phyloP scores from a whole-genome alignment of 2,797 vertebrate species.

The Acanthiza pusilla region DNA sequence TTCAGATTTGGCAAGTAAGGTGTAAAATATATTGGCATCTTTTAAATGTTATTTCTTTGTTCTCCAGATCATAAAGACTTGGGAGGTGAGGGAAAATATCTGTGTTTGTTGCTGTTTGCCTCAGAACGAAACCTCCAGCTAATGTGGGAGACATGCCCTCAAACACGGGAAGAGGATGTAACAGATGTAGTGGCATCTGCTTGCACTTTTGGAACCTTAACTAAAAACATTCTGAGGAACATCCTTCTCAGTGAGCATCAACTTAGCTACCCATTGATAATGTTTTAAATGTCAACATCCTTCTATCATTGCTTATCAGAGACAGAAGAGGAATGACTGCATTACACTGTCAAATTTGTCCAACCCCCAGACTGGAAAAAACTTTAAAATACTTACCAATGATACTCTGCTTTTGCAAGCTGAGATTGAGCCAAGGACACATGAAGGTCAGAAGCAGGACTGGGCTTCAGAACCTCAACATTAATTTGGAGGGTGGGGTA shows the following conservation, averaged over 20 bases:
- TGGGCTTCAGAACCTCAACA: neutral
- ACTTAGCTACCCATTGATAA: constrained; percentile 6
- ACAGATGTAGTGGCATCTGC: constrained; percentile 44
- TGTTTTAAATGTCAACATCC: constrained; percentile 19
- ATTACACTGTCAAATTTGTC: neutral
- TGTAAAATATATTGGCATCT: neutral
- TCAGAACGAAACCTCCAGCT: neutral
- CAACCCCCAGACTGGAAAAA: neutral
- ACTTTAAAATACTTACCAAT: neutral
- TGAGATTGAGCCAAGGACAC: neutral
- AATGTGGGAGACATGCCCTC: neutral
- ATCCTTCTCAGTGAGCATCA: neutral
- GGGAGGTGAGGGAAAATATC: neutral
- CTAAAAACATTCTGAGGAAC: constrained; percentile 5
- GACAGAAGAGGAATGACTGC: neutral
- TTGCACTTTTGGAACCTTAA: constrained; percentile 32
- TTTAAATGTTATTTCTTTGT: neutral
- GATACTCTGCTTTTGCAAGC: neutral
- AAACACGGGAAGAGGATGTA: neutral
- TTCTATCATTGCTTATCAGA: neutral
- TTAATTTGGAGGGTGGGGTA: neutral
- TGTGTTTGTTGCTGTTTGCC: neutral
- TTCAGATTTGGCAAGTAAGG: neutral
- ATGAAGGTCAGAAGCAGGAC: neutral
- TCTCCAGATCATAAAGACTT: neutral